phyloP scores from a whole-genome alignment of 2,797 vertebrate species.

The Mycteria americana region DNA sequence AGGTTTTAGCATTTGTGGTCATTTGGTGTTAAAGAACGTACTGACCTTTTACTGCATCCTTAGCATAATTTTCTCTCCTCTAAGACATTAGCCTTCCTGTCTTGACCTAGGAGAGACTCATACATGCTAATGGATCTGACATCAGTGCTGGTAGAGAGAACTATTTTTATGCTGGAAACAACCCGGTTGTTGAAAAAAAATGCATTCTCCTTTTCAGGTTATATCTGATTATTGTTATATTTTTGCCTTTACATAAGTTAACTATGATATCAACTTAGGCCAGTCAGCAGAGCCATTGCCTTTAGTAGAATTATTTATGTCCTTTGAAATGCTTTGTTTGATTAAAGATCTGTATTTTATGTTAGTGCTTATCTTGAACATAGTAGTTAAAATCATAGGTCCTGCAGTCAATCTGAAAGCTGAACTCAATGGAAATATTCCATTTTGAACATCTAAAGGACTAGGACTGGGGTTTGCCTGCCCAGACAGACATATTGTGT shows the following conservation, averaged over 20 bases:
- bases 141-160: background rate
- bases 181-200: background rate
- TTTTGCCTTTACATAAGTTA: background rate
- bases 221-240: background rate
- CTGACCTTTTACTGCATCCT: background rate
- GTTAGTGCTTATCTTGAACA: background rate
- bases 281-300: background rate
- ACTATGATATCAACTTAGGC: background rate
- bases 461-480: background rate
- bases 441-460: background rate
- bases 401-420: background rate
- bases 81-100: background rate
- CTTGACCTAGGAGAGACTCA: background rate
- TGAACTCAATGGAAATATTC: background rate
- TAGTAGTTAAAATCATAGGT: background rate
- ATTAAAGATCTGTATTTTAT: background rate
- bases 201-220: background rate
- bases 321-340: background rate
- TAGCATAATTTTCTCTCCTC: background rate
- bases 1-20: background rate
- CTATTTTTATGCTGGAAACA: background rate
- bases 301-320: background rate
- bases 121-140: background rate
- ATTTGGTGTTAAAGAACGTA: background rate
- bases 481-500: background rate